Evolutionary conservation across 2,888 invertebrate genomes (phyloP), one percentile per base, ranked within the genome.

Genomic region (Sinopyrophorus schimmeli): DNA sequence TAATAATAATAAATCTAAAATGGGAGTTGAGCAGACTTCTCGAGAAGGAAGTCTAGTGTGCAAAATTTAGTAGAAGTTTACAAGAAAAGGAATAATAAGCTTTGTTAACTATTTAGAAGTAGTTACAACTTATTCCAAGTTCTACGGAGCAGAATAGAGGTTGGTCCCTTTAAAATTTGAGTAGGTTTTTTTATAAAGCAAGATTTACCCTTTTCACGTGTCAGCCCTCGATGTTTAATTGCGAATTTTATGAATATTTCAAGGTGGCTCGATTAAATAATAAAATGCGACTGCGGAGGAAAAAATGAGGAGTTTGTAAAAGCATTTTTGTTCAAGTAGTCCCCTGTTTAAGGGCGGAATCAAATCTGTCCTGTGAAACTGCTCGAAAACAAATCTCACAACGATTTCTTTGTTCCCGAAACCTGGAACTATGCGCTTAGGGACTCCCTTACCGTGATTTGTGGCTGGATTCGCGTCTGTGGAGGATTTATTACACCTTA

Each of bases 371-470:
- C 43, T 43, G 43, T 43, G 49, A 49, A 49, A 49, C 49, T 49
- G 49, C 39, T 43, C 44, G 43, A 49, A 49, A 49, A 49, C 49
- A 49, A 49, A 49, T 44, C 49, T 49, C 43, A 37, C 49, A 43
- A 43, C 49, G 49, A 49, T 49, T 49, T 49, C 43, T 49, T 43
- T 43, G 39, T 49, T n/a, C 44, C 49, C 43, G 43, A 49, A 49
- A 49, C 49, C 49, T 21, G 39, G 30, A 49, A 49, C 49, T 49
- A 49, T 44, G 32, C 49, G 49, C 49, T 38, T 27, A 43, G 49
- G 49, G 49, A 49, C 49, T 20, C 37, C 49, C 49, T 49, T 49
- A 39, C 49, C 30, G 49, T 43, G 49, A 49, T 49, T 49, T 49
- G 49, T 49, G 49, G 49, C 44, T 49, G 43, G 42, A 42, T 49